Evolutionary conservation across 2,888 invertebrate genomes (phyloP).

Genomic region (Oxyteleia sp.): DNA sequence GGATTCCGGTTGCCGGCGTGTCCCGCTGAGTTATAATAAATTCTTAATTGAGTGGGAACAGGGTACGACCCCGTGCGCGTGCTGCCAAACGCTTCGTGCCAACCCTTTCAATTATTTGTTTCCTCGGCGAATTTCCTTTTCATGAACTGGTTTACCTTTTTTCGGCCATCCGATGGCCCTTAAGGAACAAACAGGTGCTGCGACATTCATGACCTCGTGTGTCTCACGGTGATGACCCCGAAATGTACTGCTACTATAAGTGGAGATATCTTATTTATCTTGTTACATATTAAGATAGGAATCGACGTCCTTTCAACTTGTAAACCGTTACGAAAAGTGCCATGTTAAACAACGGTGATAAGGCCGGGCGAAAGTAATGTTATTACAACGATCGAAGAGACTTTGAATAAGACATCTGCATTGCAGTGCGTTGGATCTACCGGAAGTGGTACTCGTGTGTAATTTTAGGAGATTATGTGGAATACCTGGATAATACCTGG

Average conservation of each 20-base stretch:
- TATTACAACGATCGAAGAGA: background rate
- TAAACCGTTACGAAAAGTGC: conserved; percentile 48
- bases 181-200: conserved; percentile 77
- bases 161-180: conserved; percentile 67
- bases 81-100: conserved; percentile 76
- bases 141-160: conserved; percentile 73
- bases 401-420: no score
- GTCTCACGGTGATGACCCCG: conserved; percentile 84
- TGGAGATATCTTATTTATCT: conserved; percentile 75
- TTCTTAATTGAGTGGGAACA: conserved; percentile 77
- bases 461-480: no score
- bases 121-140: conserved; percentile 68
- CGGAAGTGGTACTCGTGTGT: no score
- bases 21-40: conserved; percentile 75
- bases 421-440: no score
- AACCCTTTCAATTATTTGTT: conserved; percentile 73
- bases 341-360: conserved; percentile 19
- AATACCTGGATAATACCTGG: no score
- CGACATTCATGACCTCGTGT: conserved; percentile 83
- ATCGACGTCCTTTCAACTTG: conserved; percentile 54
- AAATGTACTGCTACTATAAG: conserved; percentile 63
- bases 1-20: conserved; percentile 69
- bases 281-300: conserved; percentile 56
- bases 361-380: conserved; percentile 20
- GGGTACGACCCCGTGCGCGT: conserved; percentile 78